Base-by-base conservation (phyloP, 2,797 vertebrate genomes). In the Ctenopoma kingsleyae region DNA sequence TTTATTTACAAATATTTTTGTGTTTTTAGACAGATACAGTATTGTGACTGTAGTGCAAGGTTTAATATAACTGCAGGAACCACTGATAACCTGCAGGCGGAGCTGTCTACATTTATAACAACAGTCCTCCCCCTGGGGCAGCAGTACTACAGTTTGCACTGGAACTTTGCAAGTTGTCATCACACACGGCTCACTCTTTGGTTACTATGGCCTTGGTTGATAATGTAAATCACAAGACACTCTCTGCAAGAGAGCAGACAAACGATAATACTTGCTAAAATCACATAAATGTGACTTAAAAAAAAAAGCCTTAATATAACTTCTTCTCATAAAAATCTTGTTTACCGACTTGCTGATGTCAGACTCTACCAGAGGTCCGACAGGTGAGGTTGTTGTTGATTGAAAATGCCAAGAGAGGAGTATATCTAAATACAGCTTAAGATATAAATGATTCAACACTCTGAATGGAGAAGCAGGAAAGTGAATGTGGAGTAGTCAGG, bases 391-490 rank as follows among this genome's bases (percentile, higher is more conserved):
- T 25, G 49, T 38, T 67, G 63, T 51, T 74, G 65, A 61, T 40
- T 16, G 49, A 82, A 61, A 78, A 64, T 55, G 71, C 9, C 19
- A 35, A 50, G 71, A 75, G 67, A 63, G 50, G 67, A 55, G 59
- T 51, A 71, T 47, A 47, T 83, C 77, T 74, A 85, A 85, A 87
- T 87, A 81, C 87, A 86, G 66, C 70, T 35, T 20, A 5, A 51
- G 62, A 67, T 74, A 86, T 90, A 62, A 91, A 90, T 86, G 84
- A 89, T 90, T 91, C 67, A 91, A 60, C 76, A 70, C 70, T 35
- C 54, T 79, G 61, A 82, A 83, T 64, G 54, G 62, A 65, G 62
- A 40, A 74, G 69, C 38, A 66, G 55, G 56, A 47, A n/a, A 63
- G 62, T 17, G 52, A 75, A 68, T 15, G 64, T 17, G 8, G 17